Evolutionary conservation across 1,140 invertebrate species (phyloP), one percentile per base, ranked within the genome.

Genomic region (Philopotamus ludificatus): DNA sequence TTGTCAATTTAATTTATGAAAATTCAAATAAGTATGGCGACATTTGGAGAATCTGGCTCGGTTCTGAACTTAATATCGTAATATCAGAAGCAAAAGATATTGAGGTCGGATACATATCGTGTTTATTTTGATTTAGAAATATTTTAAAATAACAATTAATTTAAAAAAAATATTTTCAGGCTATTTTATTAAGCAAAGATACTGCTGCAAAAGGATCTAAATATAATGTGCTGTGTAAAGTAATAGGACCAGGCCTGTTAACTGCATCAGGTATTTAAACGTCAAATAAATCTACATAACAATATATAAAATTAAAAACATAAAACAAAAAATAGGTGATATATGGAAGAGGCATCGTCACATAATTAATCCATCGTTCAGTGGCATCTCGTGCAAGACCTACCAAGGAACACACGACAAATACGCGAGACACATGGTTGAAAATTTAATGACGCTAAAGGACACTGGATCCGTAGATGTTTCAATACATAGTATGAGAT

Each of bases 81-180:
- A n/a, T 60, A 1, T 25, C 57, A 15, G 57, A 60, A 47, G 42
- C 57, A n/a, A 26, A 28, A 47, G 57, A 60, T 47, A 21, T 60
- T 25, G 22, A 60, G 23, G 57, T 60, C n/a, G n/a, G n/a, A n/a
- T n/a, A n/a, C n/a, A n/a, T n/a, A n/a, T n/a, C n/a, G n/a, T n/a
- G n/a, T n/a, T n/a, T n/a, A n/a, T n/a, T n/a, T n/a, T n/a, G n/a
- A n/a, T n/a, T n/a, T n/a, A n/a, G n/a, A n/a, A n/a, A n/a, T n/a
- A n/a, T n/a, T n/a, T n/a, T n/a, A n/a, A n/a, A n/a, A n/a, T n/a
- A n/a, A n/a, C n/a, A n/a, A n/a, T n/a, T n/a, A n/a, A n/a, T n/a
- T n/a, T 3, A 8, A 2, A 26, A 2, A 26, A 23, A n/a, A 9
- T 25, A 2, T 53, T n/a, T 53, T 25, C 16, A 53, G 50, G 9